Percentiles rank a stretch among this genome's conserved stretches.
Evolutionary conservation across 2,888 invertebrate species (phyloP).

Genomic region (Epicampocera succincta): DNA sequence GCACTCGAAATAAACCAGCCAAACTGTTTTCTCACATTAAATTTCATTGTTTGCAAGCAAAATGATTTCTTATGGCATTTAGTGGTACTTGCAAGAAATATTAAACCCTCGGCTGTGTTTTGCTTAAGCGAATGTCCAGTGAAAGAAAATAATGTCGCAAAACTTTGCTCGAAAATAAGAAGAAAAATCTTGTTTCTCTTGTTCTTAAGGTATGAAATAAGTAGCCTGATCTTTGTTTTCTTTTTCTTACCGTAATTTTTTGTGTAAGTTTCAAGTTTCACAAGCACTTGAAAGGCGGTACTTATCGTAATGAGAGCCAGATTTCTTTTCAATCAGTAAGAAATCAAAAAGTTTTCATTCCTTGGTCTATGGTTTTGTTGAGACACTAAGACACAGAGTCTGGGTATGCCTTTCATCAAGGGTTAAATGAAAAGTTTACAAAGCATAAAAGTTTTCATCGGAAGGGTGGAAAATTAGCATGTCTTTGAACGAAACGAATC

Average conservation of each 20-base stretch:
- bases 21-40: constrained; percentile 14
- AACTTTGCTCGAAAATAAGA: constrained; percentile 44
- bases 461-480: constrained; percentile 63
- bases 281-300: constrained; percentile 1
- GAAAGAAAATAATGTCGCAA: constrained; percentile 54
- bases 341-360: constrained; percentile 37
- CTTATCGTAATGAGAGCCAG: constrained; percentile 45
- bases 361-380: constrained; percentile 11
- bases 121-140: constrained; percentile 8
- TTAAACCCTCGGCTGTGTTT: constrained; percentile 2
- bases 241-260: constrained; percentile 29
- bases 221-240: not conserved
- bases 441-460: constrained; percentile 14
- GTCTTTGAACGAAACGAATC: constrained; percentile 31
- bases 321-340: constrained; percentile 53
- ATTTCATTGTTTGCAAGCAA: constrained; percentile 5
- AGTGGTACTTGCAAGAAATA: not conserved
- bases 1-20: constrained; percentile 22
- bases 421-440: not conserved
- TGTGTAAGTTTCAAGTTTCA: not conserved
- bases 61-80: constrained; percentile 25
- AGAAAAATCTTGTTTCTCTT: constrained; percentile 36
- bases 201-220: not conserved
- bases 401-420: not conserved
- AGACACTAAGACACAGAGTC: constrained; percentile 2